Evolutionary conservation across 2,113 vertebrate species (phyloP).

Genomic region (Oreochromis aureus): DNA sequence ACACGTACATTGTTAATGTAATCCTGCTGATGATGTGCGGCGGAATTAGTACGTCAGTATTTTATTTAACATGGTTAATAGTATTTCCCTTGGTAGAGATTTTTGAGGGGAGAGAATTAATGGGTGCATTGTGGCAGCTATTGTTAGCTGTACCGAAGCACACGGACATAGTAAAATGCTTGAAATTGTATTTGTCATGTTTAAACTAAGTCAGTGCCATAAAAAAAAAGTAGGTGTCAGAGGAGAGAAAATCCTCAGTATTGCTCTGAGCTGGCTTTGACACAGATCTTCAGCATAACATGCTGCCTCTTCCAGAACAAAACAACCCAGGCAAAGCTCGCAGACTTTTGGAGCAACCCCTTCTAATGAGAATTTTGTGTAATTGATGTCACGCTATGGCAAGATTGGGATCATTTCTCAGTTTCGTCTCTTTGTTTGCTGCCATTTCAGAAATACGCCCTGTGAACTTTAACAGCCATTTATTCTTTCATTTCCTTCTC

Average conservation of each 20-base stretch:
- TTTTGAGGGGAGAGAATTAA: constrained; percentile 35
- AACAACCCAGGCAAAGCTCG: constrained; percentile 33
- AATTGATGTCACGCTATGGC: constrained; percentile 69
- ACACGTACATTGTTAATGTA: constrained; percentile 52
- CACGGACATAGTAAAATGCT: constrained; percentile 19
- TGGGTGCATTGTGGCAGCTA: constrained; percentile 38
- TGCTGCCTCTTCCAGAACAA: constrained; percentile 48
- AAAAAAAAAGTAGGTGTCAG: constrained; percentile 43
- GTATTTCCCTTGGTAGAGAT: constrained; percentile 25
- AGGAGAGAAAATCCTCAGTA: constrained; percentile 55
- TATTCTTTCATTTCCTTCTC: constrained; percentile 68
- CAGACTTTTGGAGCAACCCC: constrained; percentile 28
- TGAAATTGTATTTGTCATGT: constrained; percentile 60
- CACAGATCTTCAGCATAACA: constrained; percentile 62
- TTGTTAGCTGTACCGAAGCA: constrained; percentile 29
- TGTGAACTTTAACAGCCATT: constrained; percentile 73
- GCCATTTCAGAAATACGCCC: constrained; percentile 69
- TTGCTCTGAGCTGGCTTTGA: constrained; percentile 47
- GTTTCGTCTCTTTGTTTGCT: constrained; percentile 66
- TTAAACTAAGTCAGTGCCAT: constrained; percentile 39
- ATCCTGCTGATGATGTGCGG: constrained; percentile 49
- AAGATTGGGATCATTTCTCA: constrained; percentile 68
- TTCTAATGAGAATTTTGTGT: constrained; percentile 64
- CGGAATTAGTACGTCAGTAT: constrained; percentile 39
- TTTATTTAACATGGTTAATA: constrained; percentile 52